phyloP scores from a whole-genome alignment of 2,797 vertebrate species.

The Percopsis omiscomaycus region DNA sequence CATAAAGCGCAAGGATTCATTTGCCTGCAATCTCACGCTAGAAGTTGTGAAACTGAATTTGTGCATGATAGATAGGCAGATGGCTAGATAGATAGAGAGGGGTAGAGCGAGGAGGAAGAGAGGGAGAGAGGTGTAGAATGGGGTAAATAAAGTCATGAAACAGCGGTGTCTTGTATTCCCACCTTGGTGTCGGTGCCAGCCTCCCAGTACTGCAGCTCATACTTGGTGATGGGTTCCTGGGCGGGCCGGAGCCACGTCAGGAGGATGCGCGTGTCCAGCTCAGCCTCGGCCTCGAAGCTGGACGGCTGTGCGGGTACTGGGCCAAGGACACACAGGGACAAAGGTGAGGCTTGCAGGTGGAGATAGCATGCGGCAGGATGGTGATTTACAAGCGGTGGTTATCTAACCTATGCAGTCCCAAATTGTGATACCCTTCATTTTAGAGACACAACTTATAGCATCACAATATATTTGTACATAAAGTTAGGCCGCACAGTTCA shows the following conservation, averaged over 20 bases:
- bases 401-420: too few species aligned
- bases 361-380: not conserved
- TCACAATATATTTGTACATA: not conserved
- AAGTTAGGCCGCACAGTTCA: not conserved
- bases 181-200: slow-evolving; percentile 84
- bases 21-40: slow-evolving; percentile 15
- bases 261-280: slow-evolving; percentile 88
- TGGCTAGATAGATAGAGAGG: not conserved
- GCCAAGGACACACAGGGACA: not conserved
- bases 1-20: slow-evolving; percentile 45
- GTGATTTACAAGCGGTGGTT: not conserved
- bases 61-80: slow-evolving; percentile 1
- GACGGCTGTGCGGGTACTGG: slow-evolving; percentile 91
- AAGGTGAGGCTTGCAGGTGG: slow-evolving; percentile 7
- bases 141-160: slow-evolving; percentile 7
- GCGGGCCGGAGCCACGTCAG: slow-evolving; percentile 89
- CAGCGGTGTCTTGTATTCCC: slow-evolving; percentile 18
- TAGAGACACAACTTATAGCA: too few species aligned
- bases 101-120: not conserved
- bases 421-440: too few species aligned
- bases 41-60: slow-evolving; percentile 23
- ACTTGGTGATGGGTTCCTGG: slow-evolving; percentile 89
- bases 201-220: slow-evolving; percentile 91
- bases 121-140: not conserved
- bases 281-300: slow-evolving; percentile 90